These are phyloP conservation scores for Caenorhabditis doughertyi DNA, from an alignment of 2,888 invertebrate genomes.

Conservation along the genomic window DNA sequence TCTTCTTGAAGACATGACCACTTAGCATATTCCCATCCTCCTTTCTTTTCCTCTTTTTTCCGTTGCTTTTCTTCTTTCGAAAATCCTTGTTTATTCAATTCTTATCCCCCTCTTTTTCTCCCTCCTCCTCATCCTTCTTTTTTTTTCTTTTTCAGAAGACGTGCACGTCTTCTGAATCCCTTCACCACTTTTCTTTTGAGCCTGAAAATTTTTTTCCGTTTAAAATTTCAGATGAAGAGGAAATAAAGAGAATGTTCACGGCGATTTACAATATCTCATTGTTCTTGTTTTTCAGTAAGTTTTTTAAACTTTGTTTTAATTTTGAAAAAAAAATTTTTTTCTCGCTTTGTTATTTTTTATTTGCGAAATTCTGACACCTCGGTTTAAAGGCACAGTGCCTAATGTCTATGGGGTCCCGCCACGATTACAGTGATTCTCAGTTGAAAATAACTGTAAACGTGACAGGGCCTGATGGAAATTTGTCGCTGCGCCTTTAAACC, in stretches of 20 bases:
- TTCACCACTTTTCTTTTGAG: neutral
- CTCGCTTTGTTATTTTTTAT: too few relatives aligned
- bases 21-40: constrained; percentile 29
- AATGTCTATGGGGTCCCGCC: too few relatives aligned
- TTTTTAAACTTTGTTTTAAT: constrained; percentile 9
- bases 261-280: constrained; percentile 53
- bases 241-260: constrained; percentile 21
- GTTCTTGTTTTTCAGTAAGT: constrained; percentile 53
- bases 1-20: neutral
- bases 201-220: neutral
- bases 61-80: neutral
- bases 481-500: too few relatives aligned
- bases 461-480: too few relatives aligned
- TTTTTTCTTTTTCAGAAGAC: constrained; percentile 12
- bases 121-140: constrained; percentile 2
- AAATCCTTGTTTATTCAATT: constrained; percentile 47
- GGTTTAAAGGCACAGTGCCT: too few relatives aligned
- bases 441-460: too few relatives aligned
- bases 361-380: too few relatives aligned
- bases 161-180: constrained; percentile 23
- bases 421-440: too few relatives aligned
- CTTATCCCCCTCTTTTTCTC: constrained; percentile 2
- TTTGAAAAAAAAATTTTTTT: too few relatives aligned
- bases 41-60: constrained; percentile 18
- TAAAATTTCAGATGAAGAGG: constrained; percentile 3